Percentiles rank a stretch among this genome's conserved stretches.
These are phyloP conservation scores for Epinephelus lanceolatus DNA, from an alignment of 2,113 vertebrate species.

Conservation along the genomic window DNA sequence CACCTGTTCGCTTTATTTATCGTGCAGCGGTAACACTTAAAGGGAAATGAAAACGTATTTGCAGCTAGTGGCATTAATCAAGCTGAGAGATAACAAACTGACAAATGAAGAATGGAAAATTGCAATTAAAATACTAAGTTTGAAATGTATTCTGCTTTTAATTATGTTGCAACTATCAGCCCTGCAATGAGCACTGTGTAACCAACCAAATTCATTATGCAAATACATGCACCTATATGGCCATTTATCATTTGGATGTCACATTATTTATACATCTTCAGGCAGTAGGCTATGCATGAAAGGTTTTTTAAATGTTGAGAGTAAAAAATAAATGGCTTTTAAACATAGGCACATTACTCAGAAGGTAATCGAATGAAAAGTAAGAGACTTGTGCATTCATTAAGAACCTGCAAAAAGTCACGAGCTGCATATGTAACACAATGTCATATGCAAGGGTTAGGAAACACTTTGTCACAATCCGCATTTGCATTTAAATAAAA, in stretches of 20 bases:
- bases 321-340: background rate
- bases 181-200: background rate
- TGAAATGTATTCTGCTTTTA: background rate
- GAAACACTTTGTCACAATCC: background rate
- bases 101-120: background rate
- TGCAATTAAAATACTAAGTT: background rate
- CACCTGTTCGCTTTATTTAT: conserved; percentile 13
- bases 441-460: background rate
- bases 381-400: background rate
- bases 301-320: conserved; percentile 11
- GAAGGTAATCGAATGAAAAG: background rate
- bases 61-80: background rate
- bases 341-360: background rate
- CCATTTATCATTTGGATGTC: background rate
- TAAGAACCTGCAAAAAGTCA: background rate
- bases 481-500: background rate
- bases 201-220: background rate
- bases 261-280: background rate
- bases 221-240: background rate
- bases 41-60: conserved; percentile 15
- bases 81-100: background rate
- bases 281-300: background rate
- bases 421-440: background rate
- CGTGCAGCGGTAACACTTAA: background rate
- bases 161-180: background rate